These are phyloP conservation scores for Schizotus pectinicornis DNA, from an alignment of 2,888 invertebrate species.

Conservation along the genomic window DNA sequence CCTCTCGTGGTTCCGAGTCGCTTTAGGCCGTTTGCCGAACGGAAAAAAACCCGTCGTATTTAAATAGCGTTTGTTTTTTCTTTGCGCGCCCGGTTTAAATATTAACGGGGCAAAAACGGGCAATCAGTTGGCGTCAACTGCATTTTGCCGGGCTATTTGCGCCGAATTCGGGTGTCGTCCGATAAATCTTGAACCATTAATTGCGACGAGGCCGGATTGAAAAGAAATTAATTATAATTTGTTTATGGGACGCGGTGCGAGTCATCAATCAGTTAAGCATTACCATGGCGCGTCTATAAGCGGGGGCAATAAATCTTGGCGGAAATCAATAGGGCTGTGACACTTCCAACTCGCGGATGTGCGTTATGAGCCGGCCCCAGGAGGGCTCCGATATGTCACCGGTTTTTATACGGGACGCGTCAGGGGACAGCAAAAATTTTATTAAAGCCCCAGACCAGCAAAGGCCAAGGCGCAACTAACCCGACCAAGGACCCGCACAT, in stretches of 20 bases:
- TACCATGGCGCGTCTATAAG: slow-evolving; percentile 27
- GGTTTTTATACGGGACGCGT: slow-evolving; percentile 21
- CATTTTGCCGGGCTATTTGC: too few relatives aligned
- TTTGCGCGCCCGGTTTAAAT: too few relatives aligned
- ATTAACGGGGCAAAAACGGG: too few relatives aligned
- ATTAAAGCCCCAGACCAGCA: not conserved
- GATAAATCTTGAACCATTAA: slow-evolving; percentile 20
- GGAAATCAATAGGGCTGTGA: slow-evolving; percentile 30
- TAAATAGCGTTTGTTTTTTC: too few relatives aligned
- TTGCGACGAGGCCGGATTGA: slow-evolving; percentile 14
- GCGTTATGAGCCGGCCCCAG: slow-evolving; percentile 24
- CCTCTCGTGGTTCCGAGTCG: too few relatives aligned
- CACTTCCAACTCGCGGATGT: slow-evolving; percentile 24
- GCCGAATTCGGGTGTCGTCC: slow-evolving; percentile 1
- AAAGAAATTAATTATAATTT: slow-evolving; percentile 34
- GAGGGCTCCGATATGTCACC: slow-evolving; percentile 22
- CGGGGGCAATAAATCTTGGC: slow-evolving; percentile 28
- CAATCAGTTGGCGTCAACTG: too few relatives aligned
- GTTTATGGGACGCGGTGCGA: slow-evolving; percentile 26
- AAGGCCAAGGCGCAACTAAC: slow-evolving; percentile 2
- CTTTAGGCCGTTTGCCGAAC: too few relatives aligned
- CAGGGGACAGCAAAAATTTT: slow-evolving; percentile 4
- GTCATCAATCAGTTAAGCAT: slow-evolving; percentile 29
- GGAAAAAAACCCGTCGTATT: too few relatives aligned
- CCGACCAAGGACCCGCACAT: not conserved